phyloP scores from a whole-genome alignment of 2,797 vertebrate genomes.

The Sebastes trivittatus region DNA sequence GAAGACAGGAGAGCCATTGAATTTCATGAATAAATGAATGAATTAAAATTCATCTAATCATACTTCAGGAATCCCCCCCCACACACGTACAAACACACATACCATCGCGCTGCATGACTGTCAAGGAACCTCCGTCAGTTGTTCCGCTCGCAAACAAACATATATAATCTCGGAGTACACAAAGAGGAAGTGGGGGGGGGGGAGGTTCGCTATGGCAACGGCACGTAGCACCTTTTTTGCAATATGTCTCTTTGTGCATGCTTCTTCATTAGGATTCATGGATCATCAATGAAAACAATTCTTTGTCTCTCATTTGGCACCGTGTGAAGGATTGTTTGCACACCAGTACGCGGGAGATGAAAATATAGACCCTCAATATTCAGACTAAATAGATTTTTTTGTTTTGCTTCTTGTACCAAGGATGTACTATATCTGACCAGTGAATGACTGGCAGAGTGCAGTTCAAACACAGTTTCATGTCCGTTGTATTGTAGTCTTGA shows the following conservation, averaged over 20 bases:
- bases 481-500: background rate
- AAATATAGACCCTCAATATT: constrained; percentile 53
- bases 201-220: constrained; percentile 72
- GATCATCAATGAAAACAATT: constrained; percentile 78
- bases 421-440: constrained; percentile 39
- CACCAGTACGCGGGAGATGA: constrained; percentile 42
- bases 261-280: constrained; percentile 77
- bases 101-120: constrained; percentile 36
- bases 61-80: constrained; percentile 69
- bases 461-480: constrained; percentile 14
- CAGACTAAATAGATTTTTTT: constrained; percentile 45
- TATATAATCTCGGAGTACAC: constrained; percentile 69
- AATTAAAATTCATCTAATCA: constrained; percentile 85
- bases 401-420: constrained; percentile 21
- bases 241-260: constrained; percentile 70
- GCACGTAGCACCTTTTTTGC: constrained; percentile 70
- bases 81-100: background rate
- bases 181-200: background rate
- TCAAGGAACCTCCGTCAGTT: constrained; percentile 64
- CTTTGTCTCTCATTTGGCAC: constrained; percentile 70
- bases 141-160: constrained; percentile 75
- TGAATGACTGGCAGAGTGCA: constrained; percentile 15
- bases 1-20: constrained; percentile 77
- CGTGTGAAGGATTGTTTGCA: constrained; percentile 67
- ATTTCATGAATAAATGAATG: constrained; percentile 86